These are phyloP conservation scores for Desmodus rotundus DNA, from an alignment of 2,113 vertebrate species.

Conservation along the genomic window DNA sequence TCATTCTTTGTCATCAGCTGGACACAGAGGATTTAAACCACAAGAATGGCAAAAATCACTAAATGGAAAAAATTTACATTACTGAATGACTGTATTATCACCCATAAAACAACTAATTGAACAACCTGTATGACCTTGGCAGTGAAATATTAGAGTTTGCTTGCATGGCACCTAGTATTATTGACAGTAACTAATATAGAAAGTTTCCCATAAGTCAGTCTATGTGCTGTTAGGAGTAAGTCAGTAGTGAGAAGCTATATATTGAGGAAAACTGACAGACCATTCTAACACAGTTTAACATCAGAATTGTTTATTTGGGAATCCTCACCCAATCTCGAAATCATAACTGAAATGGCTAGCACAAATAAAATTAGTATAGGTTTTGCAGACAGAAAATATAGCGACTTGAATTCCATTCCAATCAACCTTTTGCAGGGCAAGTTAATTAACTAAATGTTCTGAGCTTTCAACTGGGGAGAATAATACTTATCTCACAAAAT, in stretches of 20 bases:
- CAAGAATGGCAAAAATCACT: neutral
- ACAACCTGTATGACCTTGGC: neutral
- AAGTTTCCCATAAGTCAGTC: neutral
- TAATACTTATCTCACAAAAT: neutral
- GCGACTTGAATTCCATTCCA: neutral
- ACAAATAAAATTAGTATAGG: neutral
- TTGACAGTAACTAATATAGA: neutral
- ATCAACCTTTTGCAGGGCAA: neutral
- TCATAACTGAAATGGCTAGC: neutral
- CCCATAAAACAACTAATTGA: neutral
- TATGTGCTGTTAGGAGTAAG: neutral
- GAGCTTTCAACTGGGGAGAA: neutral
- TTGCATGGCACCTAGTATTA: neutral
- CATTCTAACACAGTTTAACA: neutral
- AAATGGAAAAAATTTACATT: neutral
- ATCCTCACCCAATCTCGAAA: neutral
- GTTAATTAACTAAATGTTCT: neutral
- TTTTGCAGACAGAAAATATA: neutral
- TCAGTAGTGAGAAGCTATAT: no score
- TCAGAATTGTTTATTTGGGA: neutral
- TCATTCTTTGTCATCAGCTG: neutral
- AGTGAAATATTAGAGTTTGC: neutral
- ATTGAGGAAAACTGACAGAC: neutral
- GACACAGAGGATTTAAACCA: neutral
- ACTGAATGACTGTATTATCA: neutral